These are phyloP conservation scores for Zaprionus kolodkinae DNA, from an alignment of 1,140 invertebrate genomes.

Conservation along the genomic window DNA sequence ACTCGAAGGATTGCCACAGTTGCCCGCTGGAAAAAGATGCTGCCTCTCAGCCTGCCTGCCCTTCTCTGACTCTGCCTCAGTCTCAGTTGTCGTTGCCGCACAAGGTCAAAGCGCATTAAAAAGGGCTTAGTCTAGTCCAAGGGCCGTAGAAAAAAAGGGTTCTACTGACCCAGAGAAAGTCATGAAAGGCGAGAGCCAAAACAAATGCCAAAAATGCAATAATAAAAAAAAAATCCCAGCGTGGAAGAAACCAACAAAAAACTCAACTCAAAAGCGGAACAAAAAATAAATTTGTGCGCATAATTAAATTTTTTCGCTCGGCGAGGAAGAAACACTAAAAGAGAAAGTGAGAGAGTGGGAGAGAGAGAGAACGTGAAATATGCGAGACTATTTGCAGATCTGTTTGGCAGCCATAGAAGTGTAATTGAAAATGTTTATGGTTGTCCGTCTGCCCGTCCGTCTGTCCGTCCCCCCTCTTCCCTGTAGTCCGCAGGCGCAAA, in stretches of 20 bases:
- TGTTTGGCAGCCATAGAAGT: constrained; percentile 48
- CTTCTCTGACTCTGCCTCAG: constrained; percentile 4
- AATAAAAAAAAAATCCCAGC: constrained; percentile 66
- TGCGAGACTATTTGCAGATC: constrained; percentile 61
- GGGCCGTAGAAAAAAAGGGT: constrained; percentile 49
- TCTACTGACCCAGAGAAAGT: constrained; percentile 43
- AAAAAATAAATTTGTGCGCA: constrained; percentile 63
- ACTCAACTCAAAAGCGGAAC: constrained; percentile 29
- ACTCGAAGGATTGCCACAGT: constrained; percentile 21
- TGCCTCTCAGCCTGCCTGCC: too few relatives aligned
- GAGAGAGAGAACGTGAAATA: constrained; percentile 32
- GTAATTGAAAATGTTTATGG: constrained; percentile 69
- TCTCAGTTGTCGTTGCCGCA: background rate
- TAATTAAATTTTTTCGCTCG: constrained; percentile 67
- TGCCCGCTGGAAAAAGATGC: constrained; percentile 38
- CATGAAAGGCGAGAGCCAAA: constrained; percentile 50
- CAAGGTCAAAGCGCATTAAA: constrained; percentile 64
- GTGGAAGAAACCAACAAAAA: constrained; percentile 32
- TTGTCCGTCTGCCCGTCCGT: too few relatives aligned
- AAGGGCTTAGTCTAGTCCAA: constrained; percentile 41
- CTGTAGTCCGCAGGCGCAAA: constrained; percentile 22
- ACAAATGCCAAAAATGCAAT: constrained; percentile 61
- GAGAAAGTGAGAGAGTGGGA: background rate
- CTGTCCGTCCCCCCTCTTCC: background rate
- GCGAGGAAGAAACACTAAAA: too few relatives aligned